These are phyloP conservation scores for Toxostoma redivivum DNA, from an alignment of 2,113 vertebrate genomes.

Conservation along the genomic window DNA sequence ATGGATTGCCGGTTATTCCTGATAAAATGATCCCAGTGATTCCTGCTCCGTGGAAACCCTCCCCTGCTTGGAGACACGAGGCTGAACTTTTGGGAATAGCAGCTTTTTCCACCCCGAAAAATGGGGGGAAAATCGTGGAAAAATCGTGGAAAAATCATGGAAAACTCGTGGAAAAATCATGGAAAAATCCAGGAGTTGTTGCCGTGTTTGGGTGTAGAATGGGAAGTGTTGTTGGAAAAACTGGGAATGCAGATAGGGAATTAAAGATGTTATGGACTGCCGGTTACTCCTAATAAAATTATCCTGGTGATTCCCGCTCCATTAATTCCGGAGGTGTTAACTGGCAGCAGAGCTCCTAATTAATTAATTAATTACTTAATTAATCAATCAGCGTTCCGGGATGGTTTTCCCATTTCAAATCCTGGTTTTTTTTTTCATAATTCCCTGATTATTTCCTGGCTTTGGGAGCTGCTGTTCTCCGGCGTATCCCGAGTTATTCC, in stretches of 20 bases:
- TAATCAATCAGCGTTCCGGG: neutral
- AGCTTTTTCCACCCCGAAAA: too few relatives aligned
- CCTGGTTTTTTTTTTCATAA: rapidly evolving
- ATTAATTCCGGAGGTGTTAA: conserved; percentile 55
- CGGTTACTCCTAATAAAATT: conserved; percentile 29
- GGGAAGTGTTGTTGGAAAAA: neutral
- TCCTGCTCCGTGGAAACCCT: conserved; percentile 72
- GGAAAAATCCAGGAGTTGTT: neutral
- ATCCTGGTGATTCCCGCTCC: neutral
- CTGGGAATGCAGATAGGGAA: conserved; percentile 15
- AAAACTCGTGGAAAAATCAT: neutral
- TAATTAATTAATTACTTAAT: conserved; percentile 17
- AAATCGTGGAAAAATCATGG: too few relatives aligned
- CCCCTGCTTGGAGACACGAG: conserved; percentile 77
- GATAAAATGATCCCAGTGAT: neutral
- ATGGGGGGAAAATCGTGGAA: too few relatives aligned
- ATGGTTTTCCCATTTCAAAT: neutral
- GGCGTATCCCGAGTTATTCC: rapidly evolving
- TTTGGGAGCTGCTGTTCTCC: neutral
- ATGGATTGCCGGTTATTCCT: neutral
- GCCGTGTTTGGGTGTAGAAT: rapidly evolving
- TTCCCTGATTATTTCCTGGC: neutral
- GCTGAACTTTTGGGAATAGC: conserved; percentile 48
- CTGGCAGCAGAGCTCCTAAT: conserved; percentile 32
- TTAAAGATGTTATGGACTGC: conserved; percentile 37